Conservation (phyloP, 2,797 vertebrate species). For the Megalops cyprinoides region DNA sequence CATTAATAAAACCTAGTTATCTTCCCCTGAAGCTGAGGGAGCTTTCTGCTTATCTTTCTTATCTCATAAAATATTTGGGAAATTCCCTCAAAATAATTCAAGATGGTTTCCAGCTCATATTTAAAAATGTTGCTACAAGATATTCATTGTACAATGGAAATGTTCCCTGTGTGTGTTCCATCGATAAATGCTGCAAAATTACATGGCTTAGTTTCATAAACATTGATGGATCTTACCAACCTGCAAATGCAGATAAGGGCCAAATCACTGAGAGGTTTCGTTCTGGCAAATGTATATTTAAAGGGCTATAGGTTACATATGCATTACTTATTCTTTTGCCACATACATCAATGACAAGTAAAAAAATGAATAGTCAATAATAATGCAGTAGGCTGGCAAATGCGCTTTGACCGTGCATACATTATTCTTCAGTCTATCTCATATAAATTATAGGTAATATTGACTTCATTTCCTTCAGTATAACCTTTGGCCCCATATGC, state of each 20-base stretch:
- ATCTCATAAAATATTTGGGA: slow-evolving; percentile 96
- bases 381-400: slow-evolving; percentile 57
- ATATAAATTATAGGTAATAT: slow-evolving; percentile 66
- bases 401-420: slow-evolving; percentile 61
- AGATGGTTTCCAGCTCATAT: slow-evolving; percentile 79
- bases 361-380: slow-evolving; percentile 75
- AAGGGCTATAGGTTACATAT: slow-evolving; percentile 81
- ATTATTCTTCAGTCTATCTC: slow-evolving; percentile 65
- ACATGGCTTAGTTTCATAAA: slow-evolving; percentile 74
- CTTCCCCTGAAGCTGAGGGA: slow-evolving; percentile 79
- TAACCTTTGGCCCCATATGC: slow-evolving; percentile 64
- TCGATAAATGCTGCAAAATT: slow-evolving; percentile 76
- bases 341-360: slow-evolving; percentile 88
- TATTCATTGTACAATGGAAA: slow-evolving; percentile 72
- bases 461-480: slow-evolving; percentile 68
- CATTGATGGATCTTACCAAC: slow-evolving; percentile 91
- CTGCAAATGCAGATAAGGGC: slow-evolving; percentile 95
- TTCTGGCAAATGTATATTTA: slow-evolving; percentile 83
- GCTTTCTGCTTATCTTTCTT: slow-evolving; percentile 78
- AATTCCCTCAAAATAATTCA: slow-evolving; percentile 84
- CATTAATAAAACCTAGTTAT: slow-evolving; percentile 99
- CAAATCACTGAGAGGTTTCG: slow-evolving; percentile 75
- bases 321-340: slow-evolving; percentile 77
- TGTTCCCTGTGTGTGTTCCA: slow-evolving; percentile 62
- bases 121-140: slow-evolving; percentile 73